These are phyloP conservation scores for Falco biarmicus DNA, from an alignment of 2,797 vertebrate genomes.

Conservation along the genomic window DNA sequence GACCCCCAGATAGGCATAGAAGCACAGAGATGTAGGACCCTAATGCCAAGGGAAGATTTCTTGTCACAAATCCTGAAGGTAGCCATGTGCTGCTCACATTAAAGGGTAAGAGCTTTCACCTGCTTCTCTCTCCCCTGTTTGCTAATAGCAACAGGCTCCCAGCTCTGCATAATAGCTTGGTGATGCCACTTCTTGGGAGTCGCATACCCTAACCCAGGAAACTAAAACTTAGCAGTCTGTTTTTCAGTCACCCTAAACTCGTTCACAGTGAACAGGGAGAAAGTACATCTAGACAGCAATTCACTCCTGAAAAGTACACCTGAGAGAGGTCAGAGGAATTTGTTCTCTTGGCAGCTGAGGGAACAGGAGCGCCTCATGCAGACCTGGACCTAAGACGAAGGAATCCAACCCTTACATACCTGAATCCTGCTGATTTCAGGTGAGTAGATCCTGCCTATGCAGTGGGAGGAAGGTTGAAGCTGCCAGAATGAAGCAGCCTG, in stretches of 20 bases:
- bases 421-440: background rate
- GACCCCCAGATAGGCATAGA: background rate
- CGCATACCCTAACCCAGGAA: background rate
- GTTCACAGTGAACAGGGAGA: background rate
- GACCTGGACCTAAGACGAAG: background rate
- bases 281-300: background rate
- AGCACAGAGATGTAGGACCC: background rate
- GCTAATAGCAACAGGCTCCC: background rate
- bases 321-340: background rate
- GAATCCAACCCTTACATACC: background rate
- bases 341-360: background rate
- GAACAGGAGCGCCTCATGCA: background rate
- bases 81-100: background rate
- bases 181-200: background rate
- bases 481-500: background rate
- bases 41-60: background rate
- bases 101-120: background rate
- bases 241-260: background rate
- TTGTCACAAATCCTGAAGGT: background rate
- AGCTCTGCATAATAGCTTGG: background rate
- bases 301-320: background rate
- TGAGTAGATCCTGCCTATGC: background rate
- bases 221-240: background rate
- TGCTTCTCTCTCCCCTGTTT: background rate
- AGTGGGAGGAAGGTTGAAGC: rapidly evolving